Evolutionary conservation across 2,113 vertebrate genomes (phyloP).

Genomic region (Pitta sordida): DNA sequence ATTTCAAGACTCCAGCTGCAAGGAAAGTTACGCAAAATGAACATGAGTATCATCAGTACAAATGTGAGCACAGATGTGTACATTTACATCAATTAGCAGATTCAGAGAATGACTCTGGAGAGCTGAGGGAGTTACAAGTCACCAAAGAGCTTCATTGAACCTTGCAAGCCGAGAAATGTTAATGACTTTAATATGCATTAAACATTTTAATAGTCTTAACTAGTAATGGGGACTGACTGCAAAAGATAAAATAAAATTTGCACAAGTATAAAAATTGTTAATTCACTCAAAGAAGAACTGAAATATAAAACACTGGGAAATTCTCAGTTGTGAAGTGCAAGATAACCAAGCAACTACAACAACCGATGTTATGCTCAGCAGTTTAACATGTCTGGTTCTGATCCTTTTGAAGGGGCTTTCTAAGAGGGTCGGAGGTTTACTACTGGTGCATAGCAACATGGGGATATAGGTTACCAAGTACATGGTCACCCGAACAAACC

Average conservation of each 20-base stretch:
- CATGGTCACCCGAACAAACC: accelerated
- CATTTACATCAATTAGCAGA: no score
- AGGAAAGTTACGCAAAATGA: neutral
- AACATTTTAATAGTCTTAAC: neutral
- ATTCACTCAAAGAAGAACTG: neutral
- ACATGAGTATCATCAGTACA: accelerated
- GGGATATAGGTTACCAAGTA: accelerated
- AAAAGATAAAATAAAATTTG: neutral
- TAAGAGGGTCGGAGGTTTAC: neutral
- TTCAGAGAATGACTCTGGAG: neutral
- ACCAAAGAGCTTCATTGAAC: neutral
- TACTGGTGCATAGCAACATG: accelerated
- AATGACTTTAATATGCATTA: neutral
- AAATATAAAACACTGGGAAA: neutral
- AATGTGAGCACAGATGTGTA: accelerated
- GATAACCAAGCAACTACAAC: accelerated
- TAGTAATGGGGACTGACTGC: neutral
- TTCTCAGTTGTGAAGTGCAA: neutral
- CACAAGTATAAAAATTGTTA: neutral
- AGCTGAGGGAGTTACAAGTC: neutral
- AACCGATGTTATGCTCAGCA: accelerated
- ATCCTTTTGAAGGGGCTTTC: neutral
- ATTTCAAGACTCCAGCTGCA: neutral
- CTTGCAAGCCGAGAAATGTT: neutral
- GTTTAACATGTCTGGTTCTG: neutral